Evolutionary conservation across 35 echinoderm and acorn worm species (phyloP).

Genomic region (Heliocidaris erythrogramma): DNA sequence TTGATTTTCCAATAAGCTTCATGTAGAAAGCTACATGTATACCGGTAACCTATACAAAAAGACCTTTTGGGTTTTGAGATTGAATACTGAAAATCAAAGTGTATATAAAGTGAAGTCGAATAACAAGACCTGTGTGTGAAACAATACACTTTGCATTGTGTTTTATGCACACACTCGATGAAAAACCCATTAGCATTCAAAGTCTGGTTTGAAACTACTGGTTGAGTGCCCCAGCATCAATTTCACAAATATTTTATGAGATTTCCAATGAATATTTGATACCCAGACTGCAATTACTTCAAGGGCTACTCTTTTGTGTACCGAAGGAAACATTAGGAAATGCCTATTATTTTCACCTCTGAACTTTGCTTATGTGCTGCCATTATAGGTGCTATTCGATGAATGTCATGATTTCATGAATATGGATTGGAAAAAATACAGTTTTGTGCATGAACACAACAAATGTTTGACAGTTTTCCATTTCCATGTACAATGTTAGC

Average conservation of each 20-base stretch:
- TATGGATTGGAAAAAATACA: background rate
- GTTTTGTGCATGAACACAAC: no score
- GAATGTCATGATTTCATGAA: background rate
- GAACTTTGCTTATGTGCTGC: background rate
- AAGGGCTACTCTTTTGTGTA: background rate
- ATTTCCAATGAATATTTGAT: background rate
- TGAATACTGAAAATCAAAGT: background rate
- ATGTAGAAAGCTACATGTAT: no score
- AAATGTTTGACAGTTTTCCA: no score
- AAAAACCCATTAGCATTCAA: background rate
- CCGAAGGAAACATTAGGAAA: no score
- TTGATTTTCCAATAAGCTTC: no score
- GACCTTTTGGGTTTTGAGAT: background rate
- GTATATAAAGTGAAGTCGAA: background rate
- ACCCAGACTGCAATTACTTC: background rate
- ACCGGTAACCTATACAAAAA: no score
- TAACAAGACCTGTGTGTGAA: background rate
- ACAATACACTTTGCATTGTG: background rate
- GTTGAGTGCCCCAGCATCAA: background rate
- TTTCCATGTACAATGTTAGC: no score
- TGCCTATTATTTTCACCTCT: background rate
- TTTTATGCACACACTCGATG: background rate
- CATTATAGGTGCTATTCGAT: background rate
- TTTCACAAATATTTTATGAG: conserved; percentile 19
- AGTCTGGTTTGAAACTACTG: background rate